A percentile compares a stretch with the other conserved stretches of the same genome.
These are phyloP conservation scores for Sebastes paucispinis DNA, from an alignment of 2,797 vertebrate species.

Conservation along the genomic window DNA sequence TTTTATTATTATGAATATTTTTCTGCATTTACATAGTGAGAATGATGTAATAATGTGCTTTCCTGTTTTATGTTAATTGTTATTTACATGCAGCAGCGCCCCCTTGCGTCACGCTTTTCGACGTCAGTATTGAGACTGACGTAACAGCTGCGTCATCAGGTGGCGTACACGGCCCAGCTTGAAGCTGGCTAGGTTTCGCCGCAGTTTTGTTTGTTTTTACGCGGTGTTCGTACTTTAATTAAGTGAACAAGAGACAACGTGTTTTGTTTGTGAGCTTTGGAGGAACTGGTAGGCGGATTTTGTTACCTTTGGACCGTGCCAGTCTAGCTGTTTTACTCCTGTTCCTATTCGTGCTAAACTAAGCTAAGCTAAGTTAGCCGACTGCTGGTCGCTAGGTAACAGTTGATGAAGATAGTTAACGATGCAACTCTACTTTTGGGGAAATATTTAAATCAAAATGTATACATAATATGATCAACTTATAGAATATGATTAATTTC, in stretches of 20 bases:
- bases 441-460: no score
- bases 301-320: not conserved
- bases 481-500: not conserved
- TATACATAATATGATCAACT: not conserved
- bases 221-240: not conserved
- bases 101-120: fast-evolving
- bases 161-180: not conserved
- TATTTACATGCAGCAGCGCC: not conserved
- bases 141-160: not conserved
- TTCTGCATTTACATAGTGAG: not conserved
- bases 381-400: no score
- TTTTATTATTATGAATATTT: not conserved
- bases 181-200: no score
- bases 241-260: not conserved
- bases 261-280: not conserved
- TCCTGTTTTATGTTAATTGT: not conserved
- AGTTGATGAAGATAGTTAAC: no score
- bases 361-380: not conserved
- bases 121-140: no score
- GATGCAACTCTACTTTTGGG: no score
- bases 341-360: not conserved
- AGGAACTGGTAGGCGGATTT: not conserved
- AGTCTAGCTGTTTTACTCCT: no score
- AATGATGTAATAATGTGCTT: not conserved
- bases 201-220: not conserved